Percentiles rank a stretch among this genome's conserved stretches.
These are phyloP conservation scores for Habropoda laboriosa DNA, from an alignment of 1,140 invertebrate species.

Conservation along the genomic window DNA sequence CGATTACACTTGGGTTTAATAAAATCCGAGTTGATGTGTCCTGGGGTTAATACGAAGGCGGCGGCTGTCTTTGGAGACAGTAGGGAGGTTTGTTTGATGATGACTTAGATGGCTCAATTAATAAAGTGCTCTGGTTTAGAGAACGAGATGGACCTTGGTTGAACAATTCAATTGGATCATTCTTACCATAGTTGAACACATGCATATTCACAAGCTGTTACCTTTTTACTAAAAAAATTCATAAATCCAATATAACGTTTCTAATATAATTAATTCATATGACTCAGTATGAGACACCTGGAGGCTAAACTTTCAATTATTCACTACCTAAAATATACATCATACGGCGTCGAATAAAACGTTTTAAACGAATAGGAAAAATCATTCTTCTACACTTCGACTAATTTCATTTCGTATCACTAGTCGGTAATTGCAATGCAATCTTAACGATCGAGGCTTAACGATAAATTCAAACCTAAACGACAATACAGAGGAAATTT, in stretches of 20 bases:
- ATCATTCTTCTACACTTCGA: neutral
- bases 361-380: neutral
- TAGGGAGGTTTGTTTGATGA: neutral
- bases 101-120: slow-evolving; percentile 3
- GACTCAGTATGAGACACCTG: too few relatives aligned
- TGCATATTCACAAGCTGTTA: neutral
- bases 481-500: slow-evolving; percentile 30
- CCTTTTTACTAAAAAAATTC: too few relatives aligned
- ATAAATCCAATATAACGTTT: too few relatives aligned
- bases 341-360: too few relatives aligned
- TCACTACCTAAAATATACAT: too few relatives aligned
- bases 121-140: neutral
- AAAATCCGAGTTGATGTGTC: neutral
- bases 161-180: neutral
- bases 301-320: too few relatives aligned
- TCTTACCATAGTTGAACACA: neutral
- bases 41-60: neutral
- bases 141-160: neutral
- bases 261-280: too few relatives aligned
- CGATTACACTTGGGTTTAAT: neutral
- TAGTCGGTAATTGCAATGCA: neutral
- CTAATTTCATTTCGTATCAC: neutral
- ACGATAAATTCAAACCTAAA: slow-evolving; percentile 31
- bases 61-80: neutral
- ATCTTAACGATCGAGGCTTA: slow-evolving; percentile 1